Evolutionary conservation across 2,888 invertebrate genomes (phyloP).

Genomic region (Trimorus sp.): DNA sequence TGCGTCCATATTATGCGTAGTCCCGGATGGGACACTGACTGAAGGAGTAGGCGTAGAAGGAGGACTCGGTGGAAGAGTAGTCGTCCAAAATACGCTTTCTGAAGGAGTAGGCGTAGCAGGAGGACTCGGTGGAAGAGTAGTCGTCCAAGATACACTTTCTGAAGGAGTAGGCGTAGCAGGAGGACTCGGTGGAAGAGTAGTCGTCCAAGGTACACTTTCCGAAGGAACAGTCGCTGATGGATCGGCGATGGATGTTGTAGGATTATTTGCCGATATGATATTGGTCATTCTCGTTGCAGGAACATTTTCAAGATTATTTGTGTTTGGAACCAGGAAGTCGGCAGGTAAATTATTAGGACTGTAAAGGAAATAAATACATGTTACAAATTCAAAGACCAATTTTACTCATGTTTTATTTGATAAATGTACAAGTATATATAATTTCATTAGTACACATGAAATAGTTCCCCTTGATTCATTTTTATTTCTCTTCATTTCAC

Average conservation of each 20-base stretch:
- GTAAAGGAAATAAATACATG: slow-evolving; percentile 1
- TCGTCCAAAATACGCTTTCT: too few species aligned
- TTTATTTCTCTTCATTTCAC: too few species aligned
- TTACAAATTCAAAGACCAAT: neutral
- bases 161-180: neutral
- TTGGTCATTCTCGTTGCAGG: neutral
- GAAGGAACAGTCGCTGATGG: neutral
- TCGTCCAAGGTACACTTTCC: too few species aligned
- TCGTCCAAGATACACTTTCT: too few species aligned
- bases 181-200: too few species aligned
- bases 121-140: too few species aligned
- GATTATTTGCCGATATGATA: too few species aligned
- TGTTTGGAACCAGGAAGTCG: slow-evolving; percentile 16
- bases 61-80: too few species aligned
- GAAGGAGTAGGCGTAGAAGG: neutral
- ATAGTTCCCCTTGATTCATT: too few species aligned
- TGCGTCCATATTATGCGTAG: neutral
- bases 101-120: neutral
- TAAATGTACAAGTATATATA: too few species aligned
- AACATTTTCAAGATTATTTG: slow-evolving; percentile 6
- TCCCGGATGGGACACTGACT: neutral
- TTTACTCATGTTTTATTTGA: too few species aligned
- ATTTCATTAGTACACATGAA: too few species aligned
- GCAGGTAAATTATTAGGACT: slow-evolving; percentile 14
- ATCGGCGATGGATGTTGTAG: neutral